Conservation (phyloP, 2,113 vertebrate genomes). For the Natator depressus region DNA sequence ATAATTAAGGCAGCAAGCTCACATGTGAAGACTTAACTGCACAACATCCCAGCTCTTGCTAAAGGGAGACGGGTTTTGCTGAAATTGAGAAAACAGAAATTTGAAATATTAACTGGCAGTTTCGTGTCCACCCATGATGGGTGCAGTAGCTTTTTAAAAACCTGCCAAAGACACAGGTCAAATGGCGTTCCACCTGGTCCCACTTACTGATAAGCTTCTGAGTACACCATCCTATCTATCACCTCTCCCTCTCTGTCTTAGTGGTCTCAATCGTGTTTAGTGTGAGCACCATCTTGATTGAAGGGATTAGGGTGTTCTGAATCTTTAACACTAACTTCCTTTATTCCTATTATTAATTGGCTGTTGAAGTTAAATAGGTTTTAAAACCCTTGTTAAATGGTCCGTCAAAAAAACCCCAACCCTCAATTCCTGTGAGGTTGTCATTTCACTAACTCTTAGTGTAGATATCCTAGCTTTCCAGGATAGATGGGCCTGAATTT, state of each 20-base stretch:
- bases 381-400: not conserved
- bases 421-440: no score
- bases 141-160: not conserved
- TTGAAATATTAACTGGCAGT: not conserved
- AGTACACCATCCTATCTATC: not conserved
- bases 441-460: no score
- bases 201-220: not conserved
- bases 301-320: not conserved
- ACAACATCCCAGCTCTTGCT: not conserved
- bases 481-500: not conserved
- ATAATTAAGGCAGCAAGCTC: slow-evolving; percentile 45
- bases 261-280: slow-evolving; percentile 13
- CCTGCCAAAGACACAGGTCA: accelerated
- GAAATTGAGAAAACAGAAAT: not conserved
- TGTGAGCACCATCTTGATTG: not conserved
- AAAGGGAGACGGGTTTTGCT: not conserved
- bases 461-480: not conserved
- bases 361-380: not conserved
- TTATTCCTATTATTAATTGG: not conserved
- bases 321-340: not conserved
- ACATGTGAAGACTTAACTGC: slow-evolving; percentile 30
- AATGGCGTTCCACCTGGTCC: not conserved
- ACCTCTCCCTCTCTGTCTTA: not conserved
- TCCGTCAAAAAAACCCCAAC: no score
- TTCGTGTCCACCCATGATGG: not conserved